Evolutionary conservation across 1,140 invertebrate species (phyloP), one percentile per base, ranked within the genome.

Genomic region (Tribolium madens): DNA sequence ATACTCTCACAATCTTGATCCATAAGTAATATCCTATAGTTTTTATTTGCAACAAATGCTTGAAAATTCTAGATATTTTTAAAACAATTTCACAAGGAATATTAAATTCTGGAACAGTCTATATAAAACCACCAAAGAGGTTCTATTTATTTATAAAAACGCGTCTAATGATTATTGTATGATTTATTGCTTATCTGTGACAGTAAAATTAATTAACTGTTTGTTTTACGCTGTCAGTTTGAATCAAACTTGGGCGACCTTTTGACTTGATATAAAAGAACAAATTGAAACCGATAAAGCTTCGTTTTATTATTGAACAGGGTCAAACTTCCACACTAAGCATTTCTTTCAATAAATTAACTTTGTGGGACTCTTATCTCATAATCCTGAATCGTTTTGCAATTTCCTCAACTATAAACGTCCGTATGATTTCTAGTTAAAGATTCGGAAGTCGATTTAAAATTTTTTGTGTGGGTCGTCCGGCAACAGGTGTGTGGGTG

Each of bases 401-500:
- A 12, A 13, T 42, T 15, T 42, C 13, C 21, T 9, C 57, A 2
- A 6, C 12, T 21, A 64, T 64, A 64, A 64, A 64, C 57, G 18
- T 10, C 26, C 5, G 21, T 64, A 33, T 64, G 31, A 64, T 64
- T 64, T 57, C 14, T 60, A 31, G 26, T 60, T 21, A 60, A 60
- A 26, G 18, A 60, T 10, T 64, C n/a, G n/a, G 26, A 33, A 12
- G 57, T 33, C 10, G 57, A n/a, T 33, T 64, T 64, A 64, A 64
- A 57, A 17, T 64, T 64, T 21, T 64, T 18, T 13, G 57, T 36
- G 57, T 64, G 57, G 57, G 57, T 64, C 26, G 57, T 64, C 57
- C 57, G 3, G 57, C 57, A 64, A 64, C 57, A 64, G 57, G 57
- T 64, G 57, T 64, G 57, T 64, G 57, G 57, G 57, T 64, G 57